Conservation (phyloP, 2,113 vertebrate genomes). For the Lutjanus erythropterus region DNA sequence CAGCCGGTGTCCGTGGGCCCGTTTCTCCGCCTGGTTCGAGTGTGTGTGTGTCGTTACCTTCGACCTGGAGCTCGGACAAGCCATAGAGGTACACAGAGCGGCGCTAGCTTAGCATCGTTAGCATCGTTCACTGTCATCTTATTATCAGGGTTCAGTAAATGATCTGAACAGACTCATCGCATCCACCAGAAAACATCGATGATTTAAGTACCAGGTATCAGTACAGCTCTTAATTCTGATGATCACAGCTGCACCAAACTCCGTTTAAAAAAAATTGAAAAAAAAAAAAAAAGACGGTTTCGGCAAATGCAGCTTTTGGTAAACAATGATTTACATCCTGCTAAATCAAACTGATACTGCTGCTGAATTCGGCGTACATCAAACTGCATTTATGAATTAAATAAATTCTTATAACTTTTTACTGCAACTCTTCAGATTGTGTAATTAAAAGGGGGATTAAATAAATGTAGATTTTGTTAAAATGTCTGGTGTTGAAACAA, state of each 20-base stretch:
- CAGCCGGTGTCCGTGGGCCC: conserved; percentile 83
- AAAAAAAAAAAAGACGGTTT: too few species aligned
- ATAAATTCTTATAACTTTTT: too few species aligned
- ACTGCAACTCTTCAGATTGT: not conserved
- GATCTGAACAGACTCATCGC: not conserved
- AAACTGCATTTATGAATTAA: not conserved
- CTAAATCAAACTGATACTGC: accelerated
- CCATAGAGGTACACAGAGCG: conserved; percentile 88
- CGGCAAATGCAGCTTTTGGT: not conserved
- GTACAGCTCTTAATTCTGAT: not conserved
- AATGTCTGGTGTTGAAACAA: too few species aligned
- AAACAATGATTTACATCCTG: too few species aligned
- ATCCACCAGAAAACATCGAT: too few species aligned
- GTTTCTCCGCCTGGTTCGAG: conserved; percentile 92
- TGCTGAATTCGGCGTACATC: not conserved
- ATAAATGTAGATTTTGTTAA: not conserved
- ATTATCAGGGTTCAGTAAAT: not conserved
- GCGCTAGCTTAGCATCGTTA: conserved; percentile 62
- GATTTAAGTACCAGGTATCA: accelerated
- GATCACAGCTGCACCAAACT: not conserved
- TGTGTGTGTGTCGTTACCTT: conserved; percentile 95
- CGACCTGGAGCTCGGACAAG: conserved; percentile 95
- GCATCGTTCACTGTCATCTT: too few species aligned
- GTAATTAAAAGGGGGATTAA: not conserved
- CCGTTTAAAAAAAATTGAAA: not conserved